These are phyloP conservation scores for Chironomus striatipennis DNA, from an alignment of 1,140 invertebrate species.

Conservation along the genomic window DNA sequence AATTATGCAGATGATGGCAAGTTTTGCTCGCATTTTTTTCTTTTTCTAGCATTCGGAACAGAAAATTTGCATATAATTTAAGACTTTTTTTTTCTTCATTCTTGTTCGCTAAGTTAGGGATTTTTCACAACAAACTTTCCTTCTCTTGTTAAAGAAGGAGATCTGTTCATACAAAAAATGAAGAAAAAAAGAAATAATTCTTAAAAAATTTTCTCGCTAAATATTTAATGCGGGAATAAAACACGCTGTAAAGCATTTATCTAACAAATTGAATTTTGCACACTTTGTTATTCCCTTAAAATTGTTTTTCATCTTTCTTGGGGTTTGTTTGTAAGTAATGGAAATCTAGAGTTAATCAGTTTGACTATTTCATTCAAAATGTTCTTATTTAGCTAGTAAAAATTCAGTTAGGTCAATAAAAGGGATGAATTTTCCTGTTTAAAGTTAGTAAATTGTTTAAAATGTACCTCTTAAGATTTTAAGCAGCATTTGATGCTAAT, in stretches of 20 bases:
- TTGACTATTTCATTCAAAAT: no score
- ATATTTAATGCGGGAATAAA: slow-evolving; percentile 22
- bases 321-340: no score
- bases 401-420: no score
- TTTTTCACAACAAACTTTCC: slow-evolving; percentile 10
- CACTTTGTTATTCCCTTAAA: not conserved
- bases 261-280: slow-evolving; percentile 13
- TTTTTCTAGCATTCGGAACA: slow-evolving; percentile 1
- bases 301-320: not conserved
- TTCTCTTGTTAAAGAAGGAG: not conserved
- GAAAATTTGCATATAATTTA: slow-evolving; percentile 23
- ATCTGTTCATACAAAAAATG: not conserved
- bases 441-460: no score
- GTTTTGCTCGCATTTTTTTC: slow-evolving; percentile 18
- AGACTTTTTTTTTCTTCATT: slow-evolving; percentile 2
- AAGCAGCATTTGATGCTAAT: no score
- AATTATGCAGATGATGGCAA: slow-evolving; percentile 23
- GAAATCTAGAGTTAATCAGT: no score
- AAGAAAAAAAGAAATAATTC: not conserved
- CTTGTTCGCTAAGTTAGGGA: not conserved
- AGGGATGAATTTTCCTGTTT: no score
- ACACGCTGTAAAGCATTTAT: slow-evolving; percentile 12
- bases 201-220: slow-evolving; percentile 15
- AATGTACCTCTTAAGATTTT: no score
- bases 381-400: no score